phyloP scores from a whole-genome alignment of 92 coral and sea anemone genomes.

The Siderastrea siderea region DNA sequence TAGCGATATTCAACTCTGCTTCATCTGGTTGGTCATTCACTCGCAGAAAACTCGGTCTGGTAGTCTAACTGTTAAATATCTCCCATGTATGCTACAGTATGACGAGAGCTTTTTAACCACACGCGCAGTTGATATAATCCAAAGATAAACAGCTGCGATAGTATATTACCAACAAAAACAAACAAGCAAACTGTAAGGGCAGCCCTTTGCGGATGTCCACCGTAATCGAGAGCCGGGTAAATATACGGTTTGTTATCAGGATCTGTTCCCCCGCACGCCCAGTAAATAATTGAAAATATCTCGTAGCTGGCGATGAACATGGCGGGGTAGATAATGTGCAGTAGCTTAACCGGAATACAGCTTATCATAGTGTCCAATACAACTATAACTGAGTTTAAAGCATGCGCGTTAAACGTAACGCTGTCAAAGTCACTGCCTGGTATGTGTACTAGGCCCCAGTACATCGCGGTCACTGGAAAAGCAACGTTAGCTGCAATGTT shows the following conservation, averaged over 20 bases:
- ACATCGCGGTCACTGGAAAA: conserved; percentile 74
- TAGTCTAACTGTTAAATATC: too few species aligned
- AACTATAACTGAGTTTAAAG: conserved; percentile 66
- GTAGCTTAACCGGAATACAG: conserved; percentile 60
- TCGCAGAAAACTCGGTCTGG: too few species aligned
- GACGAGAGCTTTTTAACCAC: conserved; percentile 49
- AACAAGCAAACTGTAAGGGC: conserved; percentile 48
- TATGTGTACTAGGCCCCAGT: conserved; percentile 72
- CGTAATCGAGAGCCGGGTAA: conserved; percentile 76
- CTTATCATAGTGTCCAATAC: conserved; percentile 62
- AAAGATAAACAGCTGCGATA: conserved; percentile 73
- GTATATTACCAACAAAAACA: conserved; percentile 64
- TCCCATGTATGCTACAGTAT: too few species aligned
- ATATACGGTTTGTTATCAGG: conserved; percentile 60
- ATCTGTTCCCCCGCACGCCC: conserved; percentile 79
- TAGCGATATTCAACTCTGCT: too few species aligned
- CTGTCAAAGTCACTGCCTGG: conserved; percentile 69
- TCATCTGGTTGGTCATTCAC: too few species aligned
- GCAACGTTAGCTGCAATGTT: conserved; percentile 73
- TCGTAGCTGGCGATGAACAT: conserved; percentile 40
- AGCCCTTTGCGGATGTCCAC: conserved; percentile 58
- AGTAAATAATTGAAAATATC: conserved; percentile 71
- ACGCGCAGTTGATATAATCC: conserved; percentile 67
- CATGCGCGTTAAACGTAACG: conserved; percentile 73
- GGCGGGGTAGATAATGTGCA: conserved; percentile 76